Conservation (phyloP, 2,888 invertebrate species). For the Pollenia labialis region DNA sequence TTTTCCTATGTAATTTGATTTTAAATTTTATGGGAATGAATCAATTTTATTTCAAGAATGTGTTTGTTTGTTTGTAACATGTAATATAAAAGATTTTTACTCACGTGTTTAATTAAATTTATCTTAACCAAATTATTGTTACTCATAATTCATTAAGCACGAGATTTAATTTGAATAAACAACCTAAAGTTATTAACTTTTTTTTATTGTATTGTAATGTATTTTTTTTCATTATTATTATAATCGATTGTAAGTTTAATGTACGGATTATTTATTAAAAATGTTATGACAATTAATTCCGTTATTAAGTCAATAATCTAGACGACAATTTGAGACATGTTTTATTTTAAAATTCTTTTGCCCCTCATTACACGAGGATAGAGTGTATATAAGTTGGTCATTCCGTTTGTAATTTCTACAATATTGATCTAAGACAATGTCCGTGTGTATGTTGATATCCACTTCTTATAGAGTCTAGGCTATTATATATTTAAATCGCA, state of each 20-base stretch:
- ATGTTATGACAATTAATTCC: constrained; percentile 36
- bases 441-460: no score
- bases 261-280: constrained; percentile 16
- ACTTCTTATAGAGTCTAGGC: no score
- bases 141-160: constrained; percentile 27
- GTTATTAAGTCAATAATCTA: constrained; percentile 8
- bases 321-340: constrained; percentile 38
- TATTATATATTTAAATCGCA: no score
- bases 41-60: constrained; percentile 13
- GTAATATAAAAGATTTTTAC: constrained; percentile 33
- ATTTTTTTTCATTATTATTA: constrained; percentile 15
- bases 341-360: background rate
- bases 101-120: constrained; percentile 40
- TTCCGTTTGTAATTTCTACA: background rate
- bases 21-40: constrained; percentile 25
- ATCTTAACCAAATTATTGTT: constrained; percentile 2
- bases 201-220: background rate
- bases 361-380: no score
- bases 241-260: constrained; percentile 48
- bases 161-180: constrained; percentile 8
- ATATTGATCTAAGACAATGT: background rate
- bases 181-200: constrained; percentile 40
- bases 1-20: constrained; percentile 19
- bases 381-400: no score
- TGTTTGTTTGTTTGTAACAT: constrained; percentile 41